Base-by-base conservation (phyloP, 2,113 vertebrate genomes). In the Lynx canadensis region DNA sequence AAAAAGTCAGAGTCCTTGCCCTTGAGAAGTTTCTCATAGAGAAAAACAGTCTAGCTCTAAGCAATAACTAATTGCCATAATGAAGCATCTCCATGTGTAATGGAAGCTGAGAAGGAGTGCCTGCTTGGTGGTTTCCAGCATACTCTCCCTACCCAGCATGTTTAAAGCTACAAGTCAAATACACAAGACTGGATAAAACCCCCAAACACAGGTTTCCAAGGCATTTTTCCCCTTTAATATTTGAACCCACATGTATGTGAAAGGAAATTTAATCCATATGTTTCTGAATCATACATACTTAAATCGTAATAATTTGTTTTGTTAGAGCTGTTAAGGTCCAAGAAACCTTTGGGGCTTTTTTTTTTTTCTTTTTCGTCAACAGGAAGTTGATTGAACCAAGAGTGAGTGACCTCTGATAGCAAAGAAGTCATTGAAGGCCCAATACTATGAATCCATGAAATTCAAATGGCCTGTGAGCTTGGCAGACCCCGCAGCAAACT, bases 191-290 rank as follows among this genome's bases (percentile, higher is more conserved):
- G 87, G 14, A 71, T 65, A 85, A 96, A 96, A 85, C 93, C n/a
- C 60, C 60, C 71, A 90, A 93, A 80, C 4, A 33, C 60, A 93
- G 60, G 63, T 82, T 96, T 96, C 57, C 19, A 94, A 95, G 48
- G 23, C 81, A 82, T 97, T 84, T 84, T 93, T 69, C 80, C 38
- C 50, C 33, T 85, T 95, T 91, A 96, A 74, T 91, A 88, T 94
- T 85, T 80, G 29, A 96, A 71, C 87, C 81, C 85, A 95, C 38
- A 95, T 85, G 73, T 90, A 95, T 96, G 45, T 66, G 80, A 88
- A 97, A 97, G 90, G 57, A 96, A 93, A 96, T 97, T 88, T 96
- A 95, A 95, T 96, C 90, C 92, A 89, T 88, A 94, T 97, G 94
- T 96, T 96, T 95, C 94, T 96, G 94, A 93, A 96, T 95, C 83